A percentile compares a stretch with the other conserved stretches of the same genome.
These are phyloP conservation scores for Sebastes nivosus DNA, from an alignment of 2,797 vertebrate genomes.

Conservation along the genomic window DNA sequence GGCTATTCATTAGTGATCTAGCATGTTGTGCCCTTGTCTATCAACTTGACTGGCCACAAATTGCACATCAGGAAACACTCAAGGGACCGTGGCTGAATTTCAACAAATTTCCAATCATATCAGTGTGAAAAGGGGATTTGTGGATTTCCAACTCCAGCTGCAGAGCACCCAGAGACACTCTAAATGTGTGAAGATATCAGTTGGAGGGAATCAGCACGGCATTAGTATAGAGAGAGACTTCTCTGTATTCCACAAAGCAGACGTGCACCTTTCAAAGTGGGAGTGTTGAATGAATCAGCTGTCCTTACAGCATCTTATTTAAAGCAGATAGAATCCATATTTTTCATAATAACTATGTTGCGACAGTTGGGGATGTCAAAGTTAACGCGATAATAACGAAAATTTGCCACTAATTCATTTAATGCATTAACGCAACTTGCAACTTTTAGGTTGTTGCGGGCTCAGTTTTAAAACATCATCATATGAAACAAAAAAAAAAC, in stretches of 20 bases:
- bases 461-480: no score
- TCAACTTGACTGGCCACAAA: slow-evolving; percentile 55
- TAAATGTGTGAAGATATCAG: not conserved
- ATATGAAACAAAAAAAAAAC: no score
- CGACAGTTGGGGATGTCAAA: no score
- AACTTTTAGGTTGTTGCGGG: no score
- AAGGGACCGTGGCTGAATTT: slow-evolving; percentile 25
- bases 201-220: not conserved
- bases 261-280: not conserved
- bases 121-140: not conserved
- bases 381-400: no score
- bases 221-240: not conserved
- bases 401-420: no score
- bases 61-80: slow-evolving; percentile 40
- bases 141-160: not conserved
- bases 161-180: not conserved
- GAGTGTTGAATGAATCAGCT: not conserved
- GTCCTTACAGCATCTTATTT: no score
- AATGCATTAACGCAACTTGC: no score
- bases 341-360: no score
- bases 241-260: not conserved
- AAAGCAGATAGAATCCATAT: no score
- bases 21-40: slow-evolving; percentile 46
- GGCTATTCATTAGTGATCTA: slow-evolving; percentile 40
- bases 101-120: slow-evolving; percentile 21